Evolutionary conservation across 2,888 invertebrate species (phyloP), one percentile per base, ranked within the genome.

Genomic region (Volucella zonaria): DNA sequence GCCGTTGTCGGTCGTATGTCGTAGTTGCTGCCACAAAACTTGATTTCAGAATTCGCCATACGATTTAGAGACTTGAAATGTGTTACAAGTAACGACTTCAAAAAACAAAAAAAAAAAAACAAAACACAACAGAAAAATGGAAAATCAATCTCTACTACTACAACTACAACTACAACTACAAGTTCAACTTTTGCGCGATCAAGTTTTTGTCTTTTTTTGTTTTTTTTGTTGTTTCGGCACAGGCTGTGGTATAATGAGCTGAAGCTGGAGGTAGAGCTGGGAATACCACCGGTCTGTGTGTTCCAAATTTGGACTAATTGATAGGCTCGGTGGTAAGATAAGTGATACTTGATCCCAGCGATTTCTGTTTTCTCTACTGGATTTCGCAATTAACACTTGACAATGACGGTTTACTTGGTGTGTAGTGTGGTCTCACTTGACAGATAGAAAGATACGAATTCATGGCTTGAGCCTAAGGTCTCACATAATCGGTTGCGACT

Each of bases 271-370:
- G 40, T 31, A 38, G n/a, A 18, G 81, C 43, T 71, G 81, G 70
- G 81, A 82, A 82, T 76, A 68, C 70, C 76, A 64, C 49, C 14
- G 54, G 56, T 43, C 51, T 40, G 4, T 49, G 75, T 14, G 76
- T 66, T 70, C 81, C 81, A 82, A 76, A 82, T 76, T 71, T 58
- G 42, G 70, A 52, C 76, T 76, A 70, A 82, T 71, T 77, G 81
- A 76, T 71, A 66, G 64, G 42, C 59, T 71, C 42, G 58, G 58
- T 52, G 76, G 76, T 58, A 31, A 31, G 31, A 31, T 18, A 71
- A 66, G 76, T 59, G 81, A 76, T 71, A 82, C 71, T 71, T 82
- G 81, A 82, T 76, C 76, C 49, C 47, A 49, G 3, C 49, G 31
- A 47, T 49, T 67, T 42, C 31, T 31, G 31, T 23, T 45, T 18